Percentiles rank a stretch among this genome's conserved stretches.
Conservation (phyloP, 1,140 invertebrate species). For the Cyclargus thomasi region DNA sequence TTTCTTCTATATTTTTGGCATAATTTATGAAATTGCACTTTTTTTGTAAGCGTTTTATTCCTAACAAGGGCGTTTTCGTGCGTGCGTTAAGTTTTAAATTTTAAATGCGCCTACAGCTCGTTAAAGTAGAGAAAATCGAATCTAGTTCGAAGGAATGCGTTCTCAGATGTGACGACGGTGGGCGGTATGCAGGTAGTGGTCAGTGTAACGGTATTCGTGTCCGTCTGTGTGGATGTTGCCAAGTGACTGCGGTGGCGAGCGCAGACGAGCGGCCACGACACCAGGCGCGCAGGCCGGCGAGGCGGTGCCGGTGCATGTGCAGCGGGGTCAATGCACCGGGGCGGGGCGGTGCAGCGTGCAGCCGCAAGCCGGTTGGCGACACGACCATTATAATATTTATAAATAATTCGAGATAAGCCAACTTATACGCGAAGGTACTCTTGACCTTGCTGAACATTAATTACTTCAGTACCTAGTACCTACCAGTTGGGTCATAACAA, state of each 20-base stretch:
- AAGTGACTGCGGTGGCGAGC: conserved; percentile 55
- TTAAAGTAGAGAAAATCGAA: too few relatives aligned
- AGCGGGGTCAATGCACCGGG: conserved; percentile 27
- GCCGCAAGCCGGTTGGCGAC: conserved; percentile 13
- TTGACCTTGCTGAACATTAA: neutral
- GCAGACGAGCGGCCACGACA: conserved; percentile 45
- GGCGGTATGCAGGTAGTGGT: conserved; percentile 11
- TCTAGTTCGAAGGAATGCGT: too few relatives aligned
- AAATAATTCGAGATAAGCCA: neutral
- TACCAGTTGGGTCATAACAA: too few relatives aligned
- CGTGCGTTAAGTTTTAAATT: too few relatives aligned
- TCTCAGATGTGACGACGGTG: too few relatives aligned
- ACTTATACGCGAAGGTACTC: conserved; percentile 4
- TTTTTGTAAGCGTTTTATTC: too few relatives aligned
- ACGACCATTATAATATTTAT: neutral
- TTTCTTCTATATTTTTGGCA: too few relatives aligned
- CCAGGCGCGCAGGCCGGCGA: conserved; percentile 50
- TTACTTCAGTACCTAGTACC: neutral
- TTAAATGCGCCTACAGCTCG: too few relatives aligned
- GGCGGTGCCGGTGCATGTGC: conserved; percentile 32
- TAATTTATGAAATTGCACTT: too few relatives aligned
- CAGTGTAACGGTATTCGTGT: conserved; percentile 21
- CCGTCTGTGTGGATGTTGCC: conserved; percentile 42
- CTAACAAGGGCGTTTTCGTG: too few relatives aligned
- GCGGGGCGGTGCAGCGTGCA: conserved; percentile 16